Percentiles rank a stretch among this genome's conserved stretches.
phyloP scores from a whole-genome alignment of 1,140 invertebrate genomes.

The Drosophila orena region DNA sequence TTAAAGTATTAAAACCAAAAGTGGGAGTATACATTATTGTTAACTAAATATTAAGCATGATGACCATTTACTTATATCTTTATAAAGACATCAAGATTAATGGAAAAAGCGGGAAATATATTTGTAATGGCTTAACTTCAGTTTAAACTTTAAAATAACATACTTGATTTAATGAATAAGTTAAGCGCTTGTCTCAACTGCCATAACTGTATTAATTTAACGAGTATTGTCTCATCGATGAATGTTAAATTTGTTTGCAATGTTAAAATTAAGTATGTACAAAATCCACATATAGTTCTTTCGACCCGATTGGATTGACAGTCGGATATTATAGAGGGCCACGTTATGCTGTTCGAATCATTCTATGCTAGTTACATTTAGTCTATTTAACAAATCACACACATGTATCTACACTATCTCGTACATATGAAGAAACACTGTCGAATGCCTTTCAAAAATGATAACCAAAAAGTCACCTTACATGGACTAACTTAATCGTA shows the following conservation, averaged over 20 bases:
- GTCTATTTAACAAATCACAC: slow-evolving; percentile 39
- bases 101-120: slow-evolving; percentile 1
- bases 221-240: slow-evolving; percentile 29
- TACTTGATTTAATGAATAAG: slow-evolving; percentile 39
- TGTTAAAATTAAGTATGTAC: slow-evolving; percentile 56
- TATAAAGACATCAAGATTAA: slow-evolving; percentile 25
- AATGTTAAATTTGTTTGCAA: slow-evolving; percentile 55
- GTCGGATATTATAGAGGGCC: slow-evolving; percentile 34
- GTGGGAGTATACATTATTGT: slow-evolving; percentile 56
- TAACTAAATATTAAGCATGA: slow-evolving; percentile 80
- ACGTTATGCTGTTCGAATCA: slow-evolving; percentile 66
- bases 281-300: slow-evolving; percentile 28
- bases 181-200: slow-evolving; percentile 76
- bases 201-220: slow-evolving; percentile 70
- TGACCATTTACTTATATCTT: slow-evolving; percentile 56
- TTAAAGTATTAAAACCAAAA: slow-evolving; percentile 29
- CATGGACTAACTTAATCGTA: slow-evolving; percentile 51
- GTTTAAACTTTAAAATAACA: slow-evolving; percentile 14
- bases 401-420: slow-evolving; percentile 47
- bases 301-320: slow-evolving; percentile 13
- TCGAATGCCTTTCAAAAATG: slow-evolving; percentile 73
- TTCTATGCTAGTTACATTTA: slow-evolving; percentile 63
- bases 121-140: slow-evolving; percentile 18
- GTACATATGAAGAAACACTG: slow-evolving; percentile 60
- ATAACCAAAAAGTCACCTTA: slow-evolving; percentile 56